These are phyloP conservation scores for Cheilosia pagana DNA, from an alignment of 2,888 invertebrate species.

Conservation along the genomic window DNA sequence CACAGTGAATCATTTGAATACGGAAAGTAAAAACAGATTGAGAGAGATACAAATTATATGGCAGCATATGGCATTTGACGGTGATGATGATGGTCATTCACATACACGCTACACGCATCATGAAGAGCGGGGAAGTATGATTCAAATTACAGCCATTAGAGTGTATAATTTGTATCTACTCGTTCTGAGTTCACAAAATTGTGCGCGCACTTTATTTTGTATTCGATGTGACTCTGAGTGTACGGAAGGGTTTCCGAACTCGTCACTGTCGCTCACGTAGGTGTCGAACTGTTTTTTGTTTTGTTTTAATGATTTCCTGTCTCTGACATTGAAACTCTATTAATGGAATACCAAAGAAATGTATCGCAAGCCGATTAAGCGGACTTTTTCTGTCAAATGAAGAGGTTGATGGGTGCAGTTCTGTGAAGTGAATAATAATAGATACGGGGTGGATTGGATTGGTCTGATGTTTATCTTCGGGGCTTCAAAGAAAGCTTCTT, in stretches of 20 bases:
- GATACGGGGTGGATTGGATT: conserved; percentile 19
- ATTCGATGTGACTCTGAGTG: neutral
- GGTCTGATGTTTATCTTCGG: conserved; percentile 25
- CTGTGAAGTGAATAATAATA: conserved; percentile 28
- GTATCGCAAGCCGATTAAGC: conserved; percentile 46
- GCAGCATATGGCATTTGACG: conserved; percentile 24
- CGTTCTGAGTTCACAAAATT: conserved; percentile 3
- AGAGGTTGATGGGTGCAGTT: conserved; percentile 32
- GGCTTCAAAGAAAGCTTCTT: conserved; percentile 13
- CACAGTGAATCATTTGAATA: conserved; percentile 44
- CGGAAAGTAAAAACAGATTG: conserved; percentile 30
- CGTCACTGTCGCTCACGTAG: neutral
- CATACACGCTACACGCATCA: no score
- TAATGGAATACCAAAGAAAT: conserved; percentile 31
- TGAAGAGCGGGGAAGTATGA: neutral
- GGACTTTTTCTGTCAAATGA: conserved; percentile 9
- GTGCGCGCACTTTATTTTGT: neutral
- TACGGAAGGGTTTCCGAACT: neutral
- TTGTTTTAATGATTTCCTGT: conserved; percentile 34
- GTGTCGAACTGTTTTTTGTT: neutral
- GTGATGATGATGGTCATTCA: conserved; percentile 2
- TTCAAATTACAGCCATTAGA: conserved; percentile 17
- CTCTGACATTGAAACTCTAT: conserved; percentile 26
- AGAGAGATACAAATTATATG: conserved; percentile 22
- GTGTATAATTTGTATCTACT: conserved; percentile 36